These are phyloP conservation scores for Paedocypris sp. DNA, from an alignment of 2,113 vertebrate species.

Conservation along the genomic window DNA sequence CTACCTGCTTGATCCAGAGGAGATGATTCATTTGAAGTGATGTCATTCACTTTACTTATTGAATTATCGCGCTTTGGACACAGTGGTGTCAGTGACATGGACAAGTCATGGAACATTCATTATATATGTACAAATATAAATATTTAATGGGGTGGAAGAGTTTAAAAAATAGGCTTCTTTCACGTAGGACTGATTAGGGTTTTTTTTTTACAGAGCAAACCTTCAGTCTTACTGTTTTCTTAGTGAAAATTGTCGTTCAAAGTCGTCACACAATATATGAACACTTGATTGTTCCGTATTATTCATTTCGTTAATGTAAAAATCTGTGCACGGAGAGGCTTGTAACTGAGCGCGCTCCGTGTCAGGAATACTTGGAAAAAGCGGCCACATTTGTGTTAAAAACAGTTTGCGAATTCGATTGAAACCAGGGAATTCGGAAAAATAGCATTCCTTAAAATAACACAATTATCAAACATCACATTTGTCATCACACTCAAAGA, in stretches of 20 bases:
- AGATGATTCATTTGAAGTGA: conserved; percentile 30
- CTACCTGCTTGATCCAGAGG: conserved; percentile 35
- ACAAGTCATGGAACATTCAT: conserved; percentile 31
- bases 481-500: conserved; percentile 32
- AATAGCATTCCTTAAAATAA: conserved; percentile 24
- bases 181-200: conserved; percentile 3
- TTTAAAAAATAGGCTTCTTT: conserved; percentile 37
- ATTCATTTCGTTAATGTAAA: no score
- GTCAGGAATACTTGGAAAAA: background rate
- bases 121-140: conserved; percentile 40
- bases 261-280: no score
- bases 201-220: no score
- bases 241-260: no score
- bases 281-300: no score
- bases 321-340: no score
- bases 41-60: conserved; percentile 27
- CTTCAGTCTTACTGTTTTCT: no score
- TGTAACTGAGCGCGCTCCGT: no score
- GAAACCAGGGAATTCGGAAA: conserved; percentile 8
- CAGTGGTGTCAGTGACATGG: conserved; percentile 25
- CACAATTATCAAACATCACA: conserved; percentile 34
- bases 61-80: conserved; percentile 21
- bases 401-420: conserved; percentile 2
- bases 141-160: conserved; percentile 35
- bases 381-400: background rate